Conservation (phyloP, 2,888 invertebrate genomes). For the Drosophila prolongata region DNA sequence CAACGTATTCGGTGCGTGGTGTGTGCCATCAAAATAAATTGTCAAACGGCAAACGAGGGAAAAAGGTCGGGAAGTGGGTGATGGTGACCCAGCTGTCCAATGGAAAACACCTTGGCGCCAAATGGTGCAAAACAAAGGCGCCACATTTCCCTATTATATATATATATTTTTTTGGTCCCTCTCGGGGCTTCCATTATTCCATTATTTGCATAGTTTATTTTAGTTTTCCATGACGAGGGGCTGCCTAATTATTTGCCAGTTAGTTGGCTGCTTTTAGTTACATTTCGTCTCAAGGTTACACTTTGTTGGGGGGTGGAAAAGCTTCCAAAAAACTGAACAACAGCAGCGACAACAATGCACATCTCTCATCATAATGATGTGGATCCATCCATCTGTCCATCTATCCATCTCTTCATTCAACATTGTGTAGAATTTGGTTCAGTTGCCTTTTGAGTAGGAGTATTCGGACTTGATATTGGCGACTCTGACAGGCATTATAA, state of each 20-base stretch:
- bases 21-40: slow-evolving; percentile 73
- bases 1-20: slow-evolving; percentile 66
- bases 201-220: slow-evolving; percentile 67
- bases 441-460: slow-evolving; percentile 29
- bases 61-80: slow-evolving; percentile 35
- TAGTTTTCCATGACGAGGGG: slow-evolving; percentile 28
- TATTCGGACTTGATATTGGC: slow-evolving; percentile 40
- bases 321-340: slow-evolving; percentile 16
- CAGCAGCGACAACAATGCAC: slow-evolving; percentile 13
- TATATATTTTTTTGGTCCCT: slow-evolving; percentile 9
- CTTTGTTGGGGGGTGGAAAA: slow-evolving; percentile 11
- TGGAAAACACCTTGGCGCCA: slow-evolving; percentile 28
- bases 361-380: slow-evolving; percentile 53
- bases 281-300: slow-evolving; percentile 49
- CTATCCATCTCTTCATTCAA: slow-evolving; percentile 40
- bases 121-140: slow-evolving; percentile 55
- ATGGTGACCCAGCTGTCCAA: slow-evolving; percentile 16
- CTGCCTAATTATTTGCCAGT: slow-evolving; percentile 55
- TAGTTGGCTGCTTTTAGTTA: slow-evolving; percentile 37
- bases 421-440: slow-evolving; percentile 56
- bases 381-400: slow-evolving; percentile 32
- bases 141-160: slow-evolving; percentile 62
- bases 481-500: slow-evolving; percentile 46
- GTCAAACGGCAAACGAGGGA: slow-evolving; percentile 68
- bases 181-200: slow-evolving; percentile 54